Base-by-base conservation (phyloP, 2,888 invertebrate species). In the Myopa testacea region DNA sequence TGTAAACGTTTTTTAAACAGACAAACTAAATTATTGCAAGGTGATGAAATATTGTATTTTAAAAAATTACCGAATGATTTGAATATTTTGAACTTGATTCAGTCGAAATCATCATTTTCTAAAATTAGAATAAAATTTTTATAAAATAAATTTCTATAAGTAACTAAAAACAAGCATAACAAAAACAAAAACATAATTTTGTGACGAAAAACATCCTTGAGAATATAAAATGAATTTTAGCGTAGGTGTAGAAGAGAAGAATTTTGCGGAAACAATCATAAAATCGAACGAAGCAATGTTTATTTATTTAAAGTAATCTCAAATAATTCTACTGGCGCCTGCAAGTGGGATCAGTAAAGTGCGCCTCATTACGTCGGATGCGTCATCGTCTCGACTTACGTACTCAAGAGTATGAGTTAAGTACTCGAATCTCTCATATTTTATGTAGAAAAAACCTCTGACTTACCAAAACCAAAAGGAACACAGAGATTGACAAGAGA, bases 351-450 rank as follows among this genome's bases (percentile, higher is more conserved):
- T 62, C 45, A 16, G 55, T 38, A 34, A 65, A 55, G 55, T 50
- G 50, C 50, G 50, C 8, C 8, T 8, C 14, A 50, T 14, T 50
- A 50, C 50, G 50, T 12, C 5, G 37, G 34, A 65, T 65, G 37
- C 65, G 38, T 65, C 65, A 65, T 65, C 4, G 38, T 65, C 65
- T 65, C 38, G 62, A 26, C 26, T 62, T 4, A 62, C 62, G 62
- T 62, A 19, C 10, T 19, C 10, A 19, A 8, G 19, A 12, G 3
- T 38, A 65, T 38, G 16, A 14, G 10, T 45, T 38, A 16, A 14
- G 10, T 45, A 45, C 45, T 45, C 10, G 45, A 45, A 45, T 45
- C 45, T 8, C 45, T 65, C 16, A 4, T 38, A 38, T 16, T 16
- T 38, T 4, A 16, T 37, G 12, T 65, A 34, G 62, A 14, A 26